A percentile compares a stretch with the other conserved stretches of the same genome.
phyloP scores from a whole-genome alignment of 2,888 invertebrate species.

The Leptinotarsa peninsularis region DNA sequence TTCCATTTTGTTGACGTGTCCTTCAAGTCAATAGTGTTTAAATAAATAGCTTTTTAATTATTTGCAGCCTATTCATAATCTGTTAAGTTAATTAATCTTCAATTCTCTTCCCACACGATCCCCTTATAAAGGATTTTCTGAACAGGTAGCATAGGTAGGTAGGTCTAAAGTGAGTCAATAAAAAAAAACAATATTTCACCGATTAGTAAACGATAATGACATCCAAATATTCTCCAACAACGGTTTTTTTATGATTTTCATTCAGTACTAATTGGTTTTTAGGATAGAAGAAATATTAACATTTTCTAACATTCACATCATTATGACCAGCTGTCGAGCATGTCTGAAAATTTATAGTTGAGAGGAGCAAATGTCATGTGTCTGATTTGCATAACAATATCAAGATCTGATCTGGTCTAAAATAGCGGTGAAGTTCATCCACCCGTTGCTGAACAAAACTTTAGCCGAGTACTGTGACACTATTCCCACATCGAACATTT shows the following conservation, averaged over 20 bases:
- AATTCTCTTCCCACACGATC: too few species aligned
- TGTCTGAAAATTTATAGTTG: not conserved
- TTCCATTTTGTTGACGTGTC: too few species aligned
- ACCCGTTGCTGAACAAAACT: constrained; percentile 4
- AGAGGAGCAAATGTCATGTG: not conserved
- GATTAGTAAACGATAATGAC: too few species aligned
- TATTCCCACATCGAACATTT: not conserved
- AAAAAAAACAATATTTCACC: too few species aligned
- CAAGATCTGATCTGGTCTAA: constrained; percentile 1
- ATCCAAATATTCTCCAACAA: not conserved
- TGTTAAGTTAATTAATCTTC: too few species aligned
- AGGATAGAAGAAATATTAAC: not conserved
- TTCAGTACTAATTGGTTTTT: not conserved
- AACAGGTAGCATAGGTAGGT: too few species aligned
- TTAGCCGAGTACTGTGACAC: not conserved
- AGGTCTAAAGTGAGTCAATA: too few species aligned
- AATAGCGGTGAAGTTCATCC: constrained; percentile 11
- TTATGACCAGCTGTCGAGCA: not conserved
- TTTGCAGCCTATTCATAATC: too few species aligned
- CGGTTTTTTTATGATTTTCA: not conserved
- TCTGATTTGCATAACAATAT: constrained; percentile 12
- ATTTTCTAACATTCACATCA: not conserved
- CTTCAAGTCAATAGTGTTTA: too few species aligned
- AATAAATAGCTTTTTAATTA: too few species aligned
- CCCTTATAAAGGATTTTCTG: too few species aligned